Evolutionary conservation across 1,140 invertebrate species (phyloP), one percentile per base, ranked within the genome.

Genomic region (Achroia grisella): DNA sequence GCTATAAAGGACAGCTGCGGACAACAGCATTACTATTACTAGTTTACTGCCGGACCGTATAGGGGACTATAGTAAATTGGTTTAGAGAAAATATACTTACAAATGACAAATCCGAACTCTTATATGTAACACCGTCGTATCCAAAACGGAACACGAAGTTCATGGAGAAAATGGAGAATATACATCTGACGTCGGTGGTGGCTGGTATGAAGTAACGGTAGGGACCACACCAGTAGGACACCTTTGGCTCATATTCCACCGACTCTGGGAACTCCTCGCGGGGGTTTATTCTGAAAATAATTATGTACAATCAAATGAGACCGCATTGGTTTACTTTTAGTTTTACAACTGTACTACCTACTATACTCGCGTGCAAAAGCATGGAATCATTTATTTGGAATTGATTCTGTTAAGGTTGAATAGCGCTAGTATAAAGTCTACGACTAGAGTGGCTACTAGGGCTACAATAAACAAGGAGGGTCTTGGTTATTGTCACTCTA

Each of bases 151-250:
- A 61, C 1, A 81, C 56, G 50, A 85, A 85, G 44, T 81, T 85
- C 78, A 82, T 82, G 2, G 77, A 68, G 49, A 82, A 85, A 33
- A 85, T 82, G 0, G 76, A 81, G 68, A 85, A 85, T 35, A 85
- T 78, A 35, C 81, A 85, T 39, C 81, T 57, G 8, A 85, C 70
- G 52, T 82, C 78, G 0, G 75, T 82, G 0, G 81, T 82, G 8
- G 81, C 74, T 0, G 81, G 81, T 1, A 85, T 64, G 63, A 85
- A 85, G 56, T 85, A 85, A 8, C 78, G 67, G 40, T 81, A 81
- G 1, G 78, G 74, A 0, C 81, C 81, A 31, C 78, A 85, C 64
- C 66, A 79, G 69, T 82, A 85, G 5, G 81, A 85, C 0, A 85
- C 62, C 34, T 85, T 85, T 0, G 78, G 78, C 30, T 82, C 78